Percentiles rank a stretch among this genome's conserved stretches.
These are phyloP conservation scores for Megathymus violae DNA, from an alignment of 1,140 invertebrate species.

Conservation along the genomic window DNA sequence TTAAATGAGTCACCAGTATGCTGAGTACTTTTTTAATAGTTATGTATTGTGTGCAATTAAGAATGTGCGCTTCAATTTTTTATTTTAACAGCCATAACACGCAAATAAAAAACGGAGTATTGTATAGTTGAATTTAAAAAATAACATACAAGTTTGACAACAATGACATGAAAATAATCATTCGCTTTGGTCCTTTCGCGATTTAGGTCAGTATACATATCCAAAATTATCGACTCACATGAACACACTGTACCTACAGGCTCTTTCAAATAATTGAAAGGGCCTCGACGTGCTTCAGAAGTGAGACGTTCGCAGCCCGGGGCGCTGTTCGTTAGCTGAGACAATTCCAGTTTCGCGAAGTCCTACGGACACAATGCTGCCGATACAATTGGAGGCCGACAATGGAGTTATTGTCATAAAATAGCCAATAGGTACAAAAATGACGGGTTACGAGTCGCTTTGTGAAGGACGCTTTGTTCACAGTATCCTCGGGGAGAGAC, in stretches of 20 bases:
- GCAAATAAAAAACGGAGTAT: too few species aligned
- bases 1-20: neutral
- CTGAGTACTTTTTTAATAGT: too few species aligned
- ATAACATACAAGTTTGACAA: slow-evolving; percentile 12
- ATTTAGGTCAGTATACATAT: slow-evolving; percentile 12
- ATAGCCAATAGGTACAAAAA: slow-evolving; percentile 80
- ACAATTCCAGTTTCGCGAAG: slow-evolving; percentile 79
- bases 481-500: slow-evolving; percentile 72
- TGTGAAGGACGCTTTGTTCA: slow-evolving; percentile 70
- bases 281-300: slow-evolving; percentile 18
- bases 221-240: neutral
- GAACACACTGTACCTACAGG: slow-evolving; percentile 15
- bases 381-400: slow-evolving; percentile 62
- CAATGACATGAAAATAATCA: slow-evolving; percentile 21
- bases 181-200: slow-evolving; percentile 1
- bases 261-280: slow-evolving; percentile 15
- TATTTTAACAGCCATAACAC: too few species aligned
- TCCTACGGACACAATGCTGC: slow-evolving; percentile 58
- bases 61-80: neutral
- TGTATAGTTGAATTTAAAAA: too few species aligned
- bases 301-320: slow-evolving; percentile 32
- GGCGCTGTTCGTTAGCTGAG: slow-evolving; percentile 63
- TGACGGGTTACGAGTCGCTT: slow-evolving; percentile 75
- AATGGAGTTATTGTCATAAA: slow-evolving; percentile 78
- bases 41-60: too few species aligned